These are phyloP conservation scores for Axis porcinus DNA, from an alignment of 2,113 vertebrate species.

Conservation along the genomic window DNA sequence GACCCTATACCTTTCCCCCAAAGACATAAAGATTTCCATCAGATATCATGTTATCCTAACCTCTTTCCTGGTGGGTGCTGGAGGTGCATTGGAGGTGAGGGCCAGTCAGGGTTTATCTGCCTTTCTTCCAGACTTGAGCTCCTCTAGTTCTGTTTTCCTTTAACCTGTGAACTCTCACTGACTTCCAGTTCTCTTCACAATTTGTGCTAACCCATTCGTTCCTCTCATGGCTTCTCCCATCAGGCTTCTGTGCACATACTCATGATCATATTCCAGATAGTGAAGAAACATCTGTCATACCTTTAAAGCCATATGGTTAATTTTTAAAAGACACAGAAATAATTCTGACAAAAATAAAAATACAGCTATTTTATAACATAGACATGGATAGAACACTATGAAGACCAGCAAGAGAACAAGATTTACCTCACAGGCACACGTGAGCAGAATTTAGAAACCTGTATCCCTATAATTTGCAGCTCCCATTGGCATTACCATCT, in stretches of 20 bases:
- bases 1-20: background rate
- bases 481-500: fast-evolving
- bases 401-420: background rate
- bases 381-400: background rate
- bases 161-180: background rate
- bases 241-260: background rate
- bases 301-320: background rate
- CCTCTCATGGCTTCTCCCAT: background rate
- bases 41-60: background rate
- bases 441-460: background rate
- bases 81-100: background rate
- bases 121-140: background rate
- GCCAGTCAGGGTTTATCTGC: background rate
- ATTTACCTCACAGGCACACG: background rate
- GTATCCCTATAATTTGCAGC: background rate
- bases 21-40: background rate
- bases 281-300: background rate
- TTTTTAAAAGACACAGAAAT: background rate
- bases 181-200: background rate
- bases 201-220: background rate
- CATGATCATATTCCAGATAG: background rate
- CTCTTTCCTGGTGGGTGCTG: background rate
- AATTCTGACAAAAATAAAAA: background rate
- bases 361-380: background rate
- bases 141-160: background rate